Percentiles rank a stretch among this genome's conserved stretches.
Evolutionary conservation across 2,888 invertebrate genomes (phyloP).

Genomic region (Anorthoa munda): DNA sequence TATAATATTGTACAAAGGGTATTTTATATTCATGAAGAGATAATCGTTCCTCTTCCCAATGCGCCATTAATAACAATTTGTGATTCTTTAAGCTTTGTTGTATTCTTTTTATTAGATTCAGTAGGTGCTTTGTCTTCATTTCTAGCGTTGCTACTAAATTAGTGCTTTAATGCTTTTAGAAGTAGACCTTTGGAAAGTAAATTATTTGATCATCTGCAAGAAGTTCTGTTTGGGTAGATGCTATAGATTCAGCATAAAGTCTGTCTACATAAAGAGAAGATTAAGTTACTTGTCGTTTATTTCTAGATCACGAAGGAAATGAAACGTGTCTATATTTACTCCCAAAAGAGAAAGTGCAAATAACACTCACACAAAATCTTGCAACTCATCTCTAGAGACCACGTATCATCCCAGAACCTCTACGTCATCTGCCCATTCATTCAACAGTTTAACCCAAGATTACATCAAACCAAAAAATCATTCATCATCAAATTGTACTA

Average conservation of each 20-base stretch:
- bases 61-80: slow-evolving; percentile 36
- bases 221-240: too few species aligned
- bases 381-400: not conserved
- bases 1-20: slow-evolving; percentile 33
- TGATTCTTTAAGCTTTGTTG: slow-evolving; percentile 17
- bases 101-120: slow-evolving; percentile 21
- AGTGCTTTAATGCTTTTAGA: not conserved
- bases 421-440: slow-evolving; percentile 28
- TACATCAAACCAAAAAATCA: slow-evolving; percentile 40
- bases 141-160: not conserved
- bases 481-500: slow-evolving; percentile 41
- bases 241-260: too few species aligned
- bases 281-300: not conserved
- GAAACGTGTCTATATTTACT: not conserved
- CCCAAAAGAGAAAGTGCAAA: slow-evolving; percentile 23
- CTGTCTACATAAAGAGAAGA: too few species aligned
- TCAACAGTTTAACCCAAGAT: slow-evolving; percentile 14
- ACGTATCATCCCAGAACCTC: not conserved
- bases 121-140: not conserved
- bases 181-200: not conserved
- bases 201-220: not conserved
- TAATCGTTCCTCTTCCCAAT: slow-evolving; percentile 28
- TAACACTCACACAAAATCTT: not conserved
- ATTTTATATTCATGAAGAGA: slow-evolving; percentile 35
- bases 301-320: not conserved